Evolutionary conservation across 1,140 invertebrate genomes (phyloP), one percentile per base, ranked within the genome.

Genomic region (Psilanteris sp.): DNA sequence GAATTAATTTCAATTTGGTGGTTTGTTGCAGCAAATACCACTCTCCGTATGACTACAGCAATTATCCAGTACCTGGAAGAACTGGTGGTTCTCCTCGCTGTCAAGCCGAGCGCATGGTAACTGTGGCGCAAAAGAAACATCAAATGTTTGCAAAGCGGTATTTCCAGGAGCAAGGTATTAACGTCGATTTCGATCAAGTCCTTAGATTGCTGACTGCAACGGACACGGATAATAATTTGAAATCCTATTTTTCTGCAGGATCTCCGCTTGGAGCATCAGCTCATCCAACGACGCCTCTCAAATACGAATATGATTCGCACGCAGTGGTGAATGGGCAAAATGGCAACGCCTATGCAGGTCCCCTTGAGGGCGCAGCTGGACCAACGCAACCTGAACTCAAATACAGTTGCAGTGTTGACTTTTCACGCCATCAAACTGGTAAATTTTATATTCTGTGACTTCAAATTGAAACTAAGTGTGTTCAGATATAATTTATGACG

Each of bases 51-150:
- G 93, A 94, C 75, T 94, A 93, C 68, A 92, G 91, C n/a, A n/a
- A n/a, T 64, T 93, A 93, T 78, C 86, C 90, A 79, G 78, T 87
- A 83, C 50, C 81, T 4, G 84, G 82, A 13, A 84, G 80, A 73
- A 86, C 78, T 32, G 81, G 70, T 13, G 64, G 32, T 15, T 80
- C 83, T 11, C 83, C 83, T 36, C 76, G 85, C 31, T 87, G 85
- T 48, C 84, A 85, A 50, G 77, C 83, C 0, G 87, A 87, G 11
- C 81, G 87, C n/a, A 79, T 92, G 78, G 89, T 93, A 72, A 90
- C 93, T 27, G 92, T 95, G n/a, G 93, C 95, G 0, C 95, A 96
- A 83, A 96, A 97, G 89, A 97, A 96, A 84, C 95, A 96, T 85
- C 95, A 96, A 75, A 93, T 96, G 92, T 97, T 95, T 83, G 96